phyloP scores from a whole-genome alignment of 1,140 invertebrate genomes.

The Eupeodes corollae region DNA sequence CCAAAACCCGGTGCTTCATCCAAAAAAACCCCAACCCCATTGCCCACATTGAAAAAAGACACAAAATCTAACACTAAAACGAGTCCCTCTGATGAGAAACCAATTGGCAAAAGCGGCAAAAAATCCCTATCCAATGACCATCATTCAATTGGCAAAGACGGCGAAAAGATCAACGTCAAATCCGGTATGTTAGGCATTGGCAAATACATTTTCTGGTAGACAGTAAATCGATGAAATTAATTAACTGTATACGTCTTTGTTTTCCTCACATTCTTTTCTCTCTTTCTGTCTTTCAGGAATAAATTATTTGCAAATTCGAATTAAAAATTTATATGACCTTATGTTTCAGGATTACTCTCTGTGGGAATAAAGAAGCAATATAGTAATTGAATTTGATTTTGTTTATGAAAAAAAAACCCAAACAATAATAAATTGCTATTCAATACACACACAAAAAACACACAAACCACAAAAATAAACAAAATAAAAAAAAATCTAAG shows the following conservation, averaged over 20 bases:
- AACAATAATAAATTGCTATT: constrained; percentile 20
- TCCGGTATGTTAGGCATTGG: constrained; percentile 71
- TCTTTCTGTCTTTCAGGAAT: constrained; percentile 36
- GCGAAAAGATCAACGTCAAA: constrained; percentile 38
- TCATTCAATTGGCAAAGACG: constrained; percentile 25
- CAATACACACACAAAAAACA: constrained; percentile 6
- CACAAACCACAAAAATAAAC: neutral
- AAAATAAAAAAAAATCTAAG: too few species aligned
- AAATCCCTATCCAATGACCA: constrained; percentile 6
- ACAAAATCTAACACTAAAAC: constrained; percentile 1
- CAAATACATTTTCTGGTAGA: constrained; percentile 48
- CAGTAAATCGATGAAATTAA: neutral
- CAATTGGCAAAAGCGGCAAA: constrained; percentile 11
- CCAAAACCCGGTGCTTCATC: constrained; percentile 8
- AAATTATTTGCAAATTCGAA: constrained; percentile 37
- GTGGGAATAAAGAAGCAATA: constrained; percentile 37
- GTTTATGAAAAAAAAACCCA: too few species aligned
- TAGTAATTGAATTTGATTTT: constrained; percentile 10
- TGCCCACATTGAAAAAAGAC: neutral
- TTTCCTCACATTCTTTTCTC: constrained; percentile 21
- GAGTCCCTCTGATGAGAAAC: constrained; percentile 16
- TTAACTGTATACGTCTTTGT: constrained; percentile 16
- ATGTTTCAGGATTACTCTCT: constrained; percentile 39
- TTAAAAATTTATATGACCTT: constrained; percentile 38
- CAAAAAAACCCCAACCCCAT: neutral